Evolutionary conservation across 2,888 invertebrate species (phyloP).

Genomic region (Eupeodes latifasciatus): DNA sequence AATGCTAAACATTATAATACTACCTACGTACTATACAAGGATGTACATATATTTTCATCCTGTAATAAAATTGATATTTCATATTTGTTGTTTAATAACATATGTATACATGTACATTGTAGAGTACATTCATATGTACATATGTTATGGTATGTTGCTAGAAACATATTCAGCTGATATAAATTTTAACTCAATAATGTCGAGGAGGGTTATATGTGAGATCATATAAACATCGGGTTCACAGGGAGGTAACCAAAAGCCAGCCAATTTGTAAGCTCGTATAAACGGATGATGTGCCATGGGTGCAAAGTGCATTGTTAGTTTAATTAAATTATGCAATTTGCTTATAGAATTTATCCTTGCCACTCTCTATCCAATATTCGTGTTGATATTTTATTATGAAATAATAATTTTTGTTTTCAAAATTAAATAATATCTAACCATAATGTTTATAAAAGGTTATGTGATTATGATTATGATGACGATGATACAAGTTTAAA

Average conservation of each 20-base stretch:
- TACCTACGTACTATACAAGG: too few species aligned
- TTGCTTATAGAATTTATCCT: not conserved
- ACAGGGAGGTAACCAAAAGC: constrained; percentile 11
- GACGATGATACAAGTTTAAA: not conserved
- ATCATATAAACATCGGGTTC: not conserved
- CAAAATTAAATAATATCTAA: not conserved
- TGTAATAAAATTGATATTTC: not conserved
- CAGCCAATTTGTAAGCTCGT: not conserved
- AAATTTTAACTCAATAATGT: not conserved
- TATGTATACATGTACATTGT: not conserved
- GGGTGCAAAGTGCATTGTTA: not conserved
- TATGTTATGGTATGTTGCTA: too few species aligned
- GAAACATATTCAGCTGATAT: too few species aligned
- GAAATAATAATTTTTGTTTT: not conserved
- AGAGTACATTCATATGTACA: too few species aligned
- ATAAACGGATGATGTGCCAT: not conserved
- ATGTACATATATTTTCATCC: not conserved
- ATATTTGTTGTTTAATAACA: not conserved
- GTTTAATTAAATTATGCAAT: constrained; percentile 34
- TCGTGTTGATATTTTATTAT: constrained; percentile 8
- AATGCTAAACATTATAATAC: not conserved
- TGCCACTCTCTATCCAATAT: not conserved
- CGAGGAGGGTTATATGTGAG: not conserved
- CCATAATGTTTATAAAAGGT: not conserved
- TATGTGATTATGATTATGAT: too few species aligned